phyloP scores from a whole-genome alignment of 2,113 vertebrate species.

The Sphyrna mokarran region DNA sequence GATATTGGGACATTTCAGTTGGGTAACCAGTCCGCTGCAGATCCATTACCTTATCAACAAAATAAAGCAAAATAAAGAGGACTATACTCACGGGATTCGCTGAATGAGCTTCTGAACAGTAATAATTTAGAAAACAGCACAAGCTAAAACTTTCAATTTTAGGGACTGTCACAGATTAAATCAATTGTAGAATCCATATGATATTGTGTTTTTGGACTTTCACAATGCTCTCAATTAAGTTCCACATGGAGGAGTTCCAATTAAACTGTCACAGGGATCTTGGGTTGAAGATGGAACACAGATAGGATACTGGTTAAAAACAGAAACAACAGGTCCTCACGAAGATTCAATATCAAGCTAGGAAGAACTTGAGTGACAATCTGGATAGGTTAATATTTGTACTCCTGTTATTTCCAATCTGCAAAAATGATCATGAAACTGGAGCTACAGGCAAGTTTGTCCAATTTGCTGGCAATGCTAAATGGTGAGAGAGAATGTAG shows the following conservation, averaged over 20 bases:
- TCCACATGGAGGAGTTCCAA: not conserved
- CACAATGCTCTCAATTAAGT: not conserved
- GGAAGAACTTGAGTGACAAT: not conserved
- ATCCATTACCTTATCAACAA: too few relatives aligned
- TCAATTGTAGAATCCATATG: not conserved
- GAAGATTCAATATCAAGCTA: not conserved
- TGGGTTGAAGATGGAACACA: not conserved
- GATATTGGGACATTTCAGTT: not conserved
- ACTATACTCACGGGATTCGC: not conserved
- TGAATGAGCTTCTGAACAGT: not conserved
- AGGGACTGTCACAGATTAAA: not conserved
- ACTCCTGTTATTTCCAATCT: not conserved
- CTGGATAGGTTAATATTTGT: not conserved
- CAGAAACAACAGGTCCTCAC: not conserved
- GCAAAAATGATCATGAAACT: not conserved
- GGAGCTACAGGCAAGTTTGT: not conserved
- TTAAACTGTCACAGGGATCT: not conserved
- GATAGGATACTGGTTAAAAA: not conserved
- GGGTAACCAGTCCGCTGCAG: not conserved
- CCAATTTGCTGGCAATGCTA: not conserved
- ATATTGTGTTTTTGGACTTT: not conserved
- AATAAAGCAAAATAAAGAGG: not conserved
- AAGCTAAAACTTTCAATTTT: not conserved
- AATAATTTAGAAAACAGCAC: not conserved
- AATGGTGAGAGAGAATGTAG: not conserved